Evolutionary conservation across 2,113 vertebrate genomes (phyloP).

Genomic region (Upupa epops): DNA sequence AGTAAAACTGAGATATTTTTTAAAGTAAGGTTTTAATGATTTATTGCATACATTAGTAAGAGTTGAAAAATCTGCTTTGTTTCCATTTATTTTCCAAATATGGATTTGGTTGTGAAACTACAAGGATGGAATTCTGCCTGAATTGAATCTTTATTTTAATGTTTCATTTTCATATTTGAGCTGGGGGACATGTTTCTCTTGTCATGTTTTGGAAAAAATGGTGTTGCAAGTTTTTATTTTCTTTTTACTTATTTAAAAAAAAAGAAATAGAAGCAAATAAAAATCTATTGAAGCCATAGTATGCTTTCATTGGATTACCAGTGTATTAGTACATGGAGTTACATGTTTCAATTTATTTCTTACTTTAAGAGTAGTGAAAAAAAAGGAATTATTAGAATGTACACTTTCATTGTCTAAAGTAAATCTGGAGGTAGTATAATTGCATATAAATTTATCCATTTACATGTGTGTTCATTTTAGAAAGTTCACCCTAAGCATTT

Average conservation of each 20-base stretch:
- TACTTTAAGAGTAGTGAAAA: neutral
- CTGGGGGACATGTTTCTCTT: neutral
- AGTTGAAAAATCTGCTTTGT: neutral
- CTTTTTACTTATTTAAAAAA: neutral
- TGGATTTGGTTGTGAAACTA: neutral
- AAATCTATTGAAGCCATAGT: neutral
- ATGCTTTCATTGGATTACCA: neutral
- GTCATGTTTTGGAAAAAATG: neutral
- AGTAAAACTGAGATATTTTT: neutral
- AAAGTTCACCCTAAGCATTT: neutral
- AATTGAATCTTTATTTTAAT: conserved; percentile 17
- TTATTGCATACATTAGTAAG: neutral
- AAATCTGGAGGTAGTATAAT: neutral
- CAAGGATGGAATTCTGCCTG: neutral
- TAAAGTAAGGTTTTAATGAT: neutral
- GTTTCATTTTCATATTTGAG: neutral
- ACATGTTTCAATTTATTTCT: neutral
- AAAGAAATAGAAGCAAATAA: neutral
- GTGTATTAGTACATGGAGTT: neutral
- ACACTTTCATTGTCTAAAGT: neutral
- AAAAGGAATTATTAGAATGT: neutral
- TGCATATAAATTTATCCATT: neutral
- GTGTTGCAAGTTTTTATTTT: neutral
- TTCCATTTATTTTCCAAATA: conserved; percentile 19
- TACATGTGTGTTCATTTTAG: neutral